Conservation (phyloP, 2,797 vertebrate species). For the Falco concolor region DNA sequence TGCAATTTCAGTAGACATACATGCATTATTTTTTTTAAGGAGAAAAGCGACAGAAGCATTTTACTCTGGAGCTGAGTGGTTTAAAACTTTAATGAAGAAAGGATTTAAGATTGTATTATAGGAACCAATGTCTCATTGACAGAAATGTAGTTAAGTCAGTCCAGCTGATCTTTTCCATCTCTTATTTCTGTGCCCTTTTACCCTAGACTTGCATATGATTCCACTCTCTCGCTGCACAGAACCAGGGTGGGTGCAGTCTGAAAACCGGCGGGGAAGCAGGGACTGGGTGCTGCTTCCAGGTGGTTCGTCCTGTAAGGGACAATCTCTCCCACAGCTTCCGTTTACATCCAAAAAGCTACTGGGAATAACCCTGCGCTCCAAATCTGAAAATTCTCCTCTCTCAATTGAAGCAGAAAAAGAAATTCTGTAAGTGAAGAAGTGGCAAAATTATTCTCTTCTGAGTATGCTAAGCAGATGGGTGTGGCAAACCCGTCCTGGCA, state of each 20-base stretch:
- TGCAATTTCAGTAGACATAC: not conserved
- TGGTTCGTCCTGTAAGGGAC: not conserved
- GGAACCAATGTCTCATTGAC: not conserved
- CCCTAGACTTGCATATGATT: not conserved
- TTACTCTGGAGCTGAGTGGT: not conserved
- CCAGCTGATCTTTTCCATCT: not conserved
- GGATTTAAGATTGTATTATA: not conserved
- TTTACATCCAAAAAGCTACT: not conserved
- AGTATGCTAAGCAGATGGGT: not conserved
- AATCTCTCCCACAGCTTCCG: not conserved
- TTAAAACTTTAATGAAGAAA: slow-evolving; percentile 55
- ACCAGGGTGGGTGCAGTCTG: too few relatives aligned
- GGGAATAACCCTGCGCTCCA: not conserved
- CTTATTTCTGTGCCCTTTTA: not conserved
- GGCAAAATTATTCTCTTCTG: not conserved
- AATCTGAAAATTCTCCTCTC: not conserved
- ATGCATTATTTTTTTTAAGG: slow-evolving; percentile 39
- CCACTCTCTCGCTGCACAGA: not conserved
- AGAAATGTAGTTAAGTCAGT: not conserved
- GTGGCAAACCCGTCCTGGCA: not conserved
- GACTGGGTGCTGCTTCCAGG: not conserved
- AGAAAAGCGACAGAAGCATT: not conserved
- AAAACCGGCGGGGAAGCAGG: not conserved
- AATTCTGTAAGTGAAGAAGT: not conserved
- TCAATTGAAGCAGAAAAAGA: not conserved